Evolutionary conservation across 2,797 vertebrate species (phyloP).

Genomic region (Hydrophis major): DNA sequence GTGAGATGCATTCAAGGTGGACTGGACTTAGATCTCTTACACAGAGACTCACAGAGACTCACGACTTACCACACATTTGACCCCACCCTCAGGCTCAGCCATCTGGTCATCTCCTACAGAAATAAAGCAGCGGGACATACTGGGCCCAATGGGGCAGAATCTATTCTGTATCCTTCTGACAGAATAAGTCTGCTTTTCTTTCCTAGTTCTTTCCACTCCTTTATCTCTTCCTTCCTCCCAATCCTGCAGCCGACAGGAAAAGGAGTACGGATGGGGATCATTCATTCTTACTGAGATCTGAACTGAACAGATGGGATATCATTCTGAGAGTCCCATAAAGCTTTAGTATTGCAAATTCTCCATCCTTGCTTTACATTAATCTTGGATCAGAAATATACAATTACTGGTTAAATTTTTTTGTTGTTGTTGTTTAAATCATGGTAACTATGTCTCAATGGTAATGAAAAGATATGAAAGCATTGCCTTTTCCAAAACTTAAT

Average conservation of each 20-base stretch:
- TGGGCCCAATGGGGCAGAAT: neutral
- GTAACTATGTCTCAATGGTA: neutral
- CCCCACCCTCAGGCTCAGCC: neutral
- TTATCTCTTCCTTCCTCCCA: neutral
- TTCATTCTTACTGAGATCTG: neutral
- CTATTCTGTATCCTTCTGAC: neutral
- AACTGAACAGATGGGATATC: neutral
- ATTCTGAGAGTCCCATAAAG: neutral
- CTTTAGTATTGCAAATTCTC: neutral
- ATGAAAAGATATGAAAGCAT: neutral
- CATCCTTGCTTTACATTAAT: neutral
- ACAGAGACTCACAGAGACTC: neutral
- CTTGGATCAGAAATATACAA: neutral
- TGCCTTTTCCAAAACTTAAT: neutral
- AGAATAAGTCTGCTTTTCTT: neutral
- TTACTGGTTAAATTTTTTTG: neutral
- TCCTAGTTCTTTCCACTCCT: neutral
- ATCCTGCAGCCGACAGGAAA: neutral
- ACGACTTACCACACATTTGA: neutral
- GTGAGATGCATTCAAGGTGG: neutral
- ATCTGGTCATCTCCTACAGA: neutral
- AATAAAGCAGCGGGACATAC: neutral
- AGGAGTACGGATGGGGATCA: neutral
- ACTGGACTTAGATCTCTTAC: neutral
- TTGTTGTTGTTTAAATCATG: neutral